Conservation (phyloP, 2,113 vertebrate genomes). For the Holacanthus passer region DNA sequence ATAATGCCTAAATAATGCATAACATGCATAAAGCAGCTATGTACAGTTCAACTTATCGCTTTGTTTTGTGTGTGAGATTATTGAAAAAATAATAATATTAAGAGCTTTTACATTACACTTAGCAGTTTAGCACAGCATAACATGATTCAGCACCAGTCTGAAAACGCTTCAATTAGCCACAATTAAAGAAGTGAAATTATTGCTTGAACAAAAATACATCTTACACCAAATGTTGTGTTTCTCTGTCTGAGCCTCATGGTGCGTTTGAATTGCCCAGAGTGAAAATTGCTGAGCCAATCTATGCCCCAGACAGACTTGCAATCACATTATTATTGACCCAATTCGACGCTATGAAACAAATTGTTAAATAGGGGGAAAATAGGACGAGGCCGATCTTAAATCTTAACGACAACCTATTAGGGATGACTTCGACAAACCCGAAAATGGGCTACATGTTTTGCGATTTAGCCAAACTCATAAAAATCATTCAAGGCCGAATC, state of each 20-base stretch:
- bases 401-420: slow-evolving; percentile 58
- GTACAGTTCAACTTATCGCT: background rate
- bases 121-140: background rate
- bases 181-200: background rate
- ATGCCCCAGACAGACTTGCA: background rate
- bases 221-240: background rate
- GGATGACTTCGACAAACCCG: slow-evolving; percentile 57
- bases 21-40: background rate
- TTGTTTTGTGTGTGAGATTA: background rate
- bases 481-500: slow-evolving; percentile 52
- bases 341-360: slow-evolving; percentile 13
- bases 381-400: slow-evolving; percentile 40
- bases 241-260: background rate
- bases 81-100: background rate
- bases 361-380: slow-evolving; percentile 33
- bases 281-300: background rate
- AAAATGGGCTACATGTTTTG: slow-evolving; percentile 60
- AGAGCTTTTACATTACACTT: background rate
- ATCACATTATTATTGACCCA: slow-evolving; percentile 12
- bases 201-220: background rate
- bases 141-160: background rate
- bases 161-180: background rate
- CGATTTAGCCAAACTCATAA: slow-evolving; percentile 48
- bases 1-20: background rate
- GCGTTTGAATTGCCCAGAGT: background rate